phyloP scores from a whole-genome alignment of 2,113 vertebrate species.

The Corydoras sp. region DNA sequence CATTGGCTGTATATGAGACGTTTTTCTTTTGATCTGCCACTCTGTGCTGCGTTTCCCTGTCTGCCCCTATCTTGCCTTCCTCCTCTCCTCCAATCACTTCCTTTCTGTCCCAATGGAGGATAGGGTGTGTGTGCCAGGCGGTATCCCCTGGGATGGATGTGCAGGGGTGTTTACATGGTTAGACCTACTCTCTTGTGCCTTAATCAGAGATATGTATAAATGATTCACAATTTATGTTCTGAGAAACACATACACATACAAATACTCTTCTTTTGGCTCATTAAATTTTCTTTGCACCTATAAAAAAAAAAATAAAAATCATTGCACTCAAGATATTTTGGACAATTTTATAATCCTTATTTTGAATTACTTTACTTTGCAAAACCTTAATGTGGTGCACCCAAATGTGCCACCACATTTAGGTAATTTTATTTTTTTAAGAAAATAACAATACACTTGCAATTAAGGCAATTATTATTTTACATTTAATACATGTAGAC shows the following conservation, averaged over 20 bases:
- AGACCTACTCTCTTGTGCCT: constrained; percentile 57
- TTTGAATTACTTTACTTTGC: no score
- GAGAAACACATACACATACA: constrained; percentile 1
- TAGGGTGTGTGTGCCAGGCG: constrained; percentile 51
- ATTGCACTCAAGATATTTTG: no score
- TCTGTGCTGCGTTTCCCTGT: constrained; percentile 49
- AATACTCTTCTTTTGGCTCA: not conserved
- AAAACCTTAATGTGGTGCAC: no score
- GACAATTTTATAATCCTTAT: no score
- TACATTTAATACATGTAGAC: no score
- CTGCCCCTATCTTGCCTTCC: constrained; percentile 36
- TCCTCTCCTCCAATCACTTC: constrained; percentile 59
- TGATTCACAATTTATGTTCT: constrained; percentile 28
- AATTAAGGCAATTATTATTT: no score
- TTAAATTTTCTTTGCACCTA: no score
- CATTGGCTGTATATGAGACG: constrained; percentile 48
- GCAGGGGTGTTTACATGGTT: constrained; percentile 64
- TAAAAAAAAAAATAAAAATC: no score
- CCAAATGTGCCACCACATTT: no score
- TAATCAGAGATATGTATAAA: constrained; percentile 52
- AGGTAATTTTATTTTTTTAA: no score
- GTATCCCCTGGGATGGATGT: constrained; percentile 45
- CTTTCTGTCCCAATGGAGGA: constrained; percentile 54
- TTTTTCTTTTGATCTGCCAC: constrained; percentile 53
- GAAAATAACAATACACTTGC: no score